phyloP scores from a whole-genome alignment of 1,140 invertebrate genomes.

The Hypsibius dujardini region DNA sequence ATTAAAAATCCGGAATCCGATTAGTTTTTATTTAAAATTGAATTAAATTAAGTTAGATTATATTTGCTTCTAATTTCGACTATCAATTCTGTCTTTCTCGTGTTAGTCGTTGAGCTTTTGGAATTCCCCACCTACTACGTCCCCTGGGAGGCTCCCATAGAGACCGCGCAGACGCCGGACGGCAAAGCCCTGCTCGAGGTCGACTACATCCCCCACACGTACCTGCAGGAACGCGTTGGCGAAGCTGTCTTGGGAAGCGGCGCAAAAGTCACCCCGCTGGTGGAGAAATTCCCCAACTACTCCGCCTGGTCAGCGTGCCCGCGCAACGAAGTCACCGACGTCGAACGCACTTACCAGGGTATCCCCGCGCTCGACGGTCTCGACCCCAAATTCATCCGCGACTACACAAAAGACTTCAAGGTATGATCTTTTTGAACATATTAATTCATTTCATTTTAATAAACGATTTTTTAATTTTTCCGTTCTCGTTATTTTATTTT shows the following conservation, averaged over 20 bases:
- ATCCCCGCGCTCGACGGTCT: neutral
- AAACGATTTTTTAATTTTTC: no score
- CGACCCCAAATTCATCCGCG: neutral
- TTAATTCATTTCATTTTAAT: no score
- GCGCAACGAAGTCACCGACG: slow-evolving; percentile 2
- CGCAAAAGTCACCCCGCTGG: neutral
- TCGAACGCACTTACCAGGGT: neutral
- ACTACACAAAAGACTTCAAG: neutral
- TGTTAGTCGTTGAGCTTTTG: neutral
- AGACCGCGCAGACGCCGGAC: neutral
- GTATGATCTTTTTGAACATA: neutral
- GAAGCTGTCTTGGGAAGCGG: no score
- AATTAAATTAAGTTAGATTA: no score
- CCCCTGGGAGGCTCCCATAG: neutral
- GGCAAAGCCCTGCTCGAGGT: neutral
- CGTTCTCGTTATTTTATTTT: no score
- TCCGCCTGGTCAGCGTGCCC: slow-evolving; percentile 4
- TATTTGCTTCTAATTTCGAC: no score
- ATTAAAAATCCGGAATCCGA: no score
- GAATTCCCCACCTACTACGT: neutral
- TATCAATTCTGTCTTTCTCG: no score
- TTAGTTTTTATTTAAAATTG: no score
- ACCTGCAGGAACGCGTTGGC: no score
- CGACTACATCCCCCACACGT: neutral
- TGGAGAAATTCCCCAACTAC: neutral